Percentiles rank a stretch among this genome's conserved stretches.
phyloP scores from a whole-genome alignment of 2,113 vertebrate species.

The Genyomyrus donnyi region DNA sequence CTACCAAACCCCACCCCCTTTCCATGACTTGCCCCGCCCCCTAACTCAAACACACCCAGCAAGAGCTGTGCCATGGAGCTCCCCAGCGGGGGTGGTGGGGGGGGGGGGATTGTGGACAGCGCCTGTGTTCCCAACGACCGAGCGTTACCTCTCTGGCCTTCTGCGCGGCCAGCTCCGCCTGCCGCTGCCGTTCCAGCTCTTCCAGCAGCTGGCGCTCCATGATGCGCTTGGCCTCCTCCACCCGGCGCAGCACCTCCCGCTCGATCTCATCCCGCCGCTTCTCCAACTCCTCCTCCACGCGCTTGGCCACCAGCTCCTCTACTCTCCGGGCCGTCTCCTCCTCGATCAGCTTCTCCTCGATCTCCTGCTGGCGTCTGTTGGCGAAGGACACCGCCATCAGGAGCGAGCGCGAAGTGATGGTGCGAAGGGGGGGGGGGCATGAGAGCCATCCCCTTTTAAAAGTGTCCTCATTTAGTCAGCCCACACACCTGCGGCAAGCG shows the following conservation, averaged over 20 bases:
- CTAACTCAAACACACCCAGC: slow-evolving; percentile 44
- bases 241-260: slow-evolving; percentile 90
- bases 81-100: neutral
- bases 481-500: neutral
- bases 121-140: slow-evolving; percentile 95
- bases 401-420: neutral
- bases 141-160: slow-evolving; percentile 99
- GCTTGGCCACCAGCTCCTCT: slow-evolving; percentile 93
- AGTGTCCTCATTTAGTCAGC: neutral
- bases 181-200: slow-evolving; percentile 97
- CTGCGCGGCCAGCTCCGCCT: slow-evolving; percentile 93
- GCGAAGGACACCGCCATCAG: neutral
- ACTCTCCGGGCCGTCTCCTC: slow-evolving; percentile 97
- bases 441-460: neutral
- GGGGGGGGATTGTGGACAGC: slow-evolving; percentile 33
- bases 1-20: neutral
- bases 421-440: neutral
- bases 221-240: slow-evolving; percentile 98
- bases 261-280: slow-evolving; percentile 98
- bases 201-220: slow-evolving; percentile 99
- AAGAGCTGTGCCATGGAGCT: slow-evolving; percentile 80
- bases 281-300: slow-evolving; percentile 95
- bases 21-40: neutral
- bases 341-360: slow-evolving; percentile 97
- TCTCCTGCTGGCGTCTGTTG: slow-evolving; percentile 86